Conservation (phyloP, 2,888 invertebrate genomes). For the Anaspis maculata region DNA sequence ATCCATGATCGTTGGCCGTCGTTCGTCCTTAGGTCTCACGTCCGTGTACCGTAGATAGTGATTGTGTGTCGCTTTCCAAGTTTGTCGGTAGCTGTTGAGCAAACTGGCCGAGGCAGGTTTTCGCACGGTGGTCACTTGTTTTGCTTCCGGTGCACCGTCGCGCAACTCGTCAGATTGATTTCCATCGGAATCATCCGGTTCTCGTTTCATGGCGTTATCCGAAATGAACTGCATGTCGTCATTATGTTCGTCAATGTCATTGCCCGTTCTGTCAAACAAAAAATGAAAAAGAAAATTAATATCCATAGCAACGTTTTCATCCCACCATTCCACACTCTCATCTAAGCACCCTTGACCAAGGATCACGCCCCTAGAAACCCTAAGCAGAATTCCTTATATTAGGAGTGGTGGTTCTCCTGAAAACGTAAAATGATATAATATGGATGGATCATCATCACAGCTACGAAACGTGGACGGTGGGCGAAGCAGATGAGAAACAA, state of each 20-base stretch:
- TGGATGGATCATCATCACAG: no score
- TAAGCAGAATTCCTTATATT: no score
- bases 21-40: slow-evolving; percentile 81
- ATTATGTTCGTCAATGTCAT: slow-evolving; percentile 47
- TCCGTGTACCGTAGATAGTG: slow-evolving; percentile 67
- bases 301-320: no score
- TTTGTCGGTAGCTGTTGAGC: slow-evolving; percentile 56
- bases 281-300: no score
- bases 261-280: slow-evolving; percentile 42
- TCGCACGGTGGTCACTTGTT: slow-evolving; percentile 29
- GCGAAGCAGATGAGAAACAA: no score
- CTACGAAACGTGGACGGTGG: no score
- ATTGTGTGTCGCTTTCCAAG: slow-evolving; percentile 66
- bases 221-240: slow-evolving; percentile 57
- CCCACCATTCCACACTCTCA: no score
- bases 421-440: no score
- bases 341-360: no score
- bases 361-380: no score
- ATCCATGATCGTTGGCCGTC: slow-evolving; percentile 77
- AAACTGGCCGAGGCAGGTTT: slow-evolving; percentile 44
- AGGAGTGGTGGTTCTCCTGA: no score
- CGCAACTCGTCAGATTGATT: slow-evolving; percentile 36
- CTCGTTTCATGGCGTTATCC: slow-evolving; percentile 43
- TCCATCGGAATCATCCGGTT: slow-evolving; percentile 34
- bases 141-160: slow-evolving; percentile 34